Base-by-base conservation (phyloP, 2,797 vertebrate genomes). In the Microtus agrestis region DNA sequence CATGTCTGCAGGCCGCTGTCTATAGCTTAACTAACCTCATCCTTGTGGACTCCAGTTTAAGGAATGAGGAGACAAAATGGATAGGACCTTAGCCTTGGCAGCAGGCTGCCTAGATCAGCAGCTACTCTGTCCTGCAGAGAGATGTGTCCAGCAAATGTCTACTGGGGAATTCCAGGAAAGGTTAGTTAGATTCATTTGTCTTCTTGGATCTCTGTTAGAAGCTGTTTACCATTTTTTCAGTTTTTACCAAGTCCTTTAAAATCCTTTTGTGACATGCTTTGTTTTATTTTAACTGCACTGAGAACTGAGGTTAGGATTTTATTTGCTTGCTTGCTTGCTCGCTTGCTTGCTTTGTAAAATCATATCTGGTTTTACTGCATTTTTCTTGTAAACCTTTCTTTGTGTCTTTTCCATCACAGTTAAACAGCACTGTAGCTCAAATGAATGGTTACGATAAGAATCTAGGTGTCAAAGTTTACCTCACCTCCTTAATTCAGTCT, bases 241-340 rank as follows among this genome's bases (percentile, higher is more conserved):
- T 76, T 91, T 79, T 69, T 37, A 67, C 56, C 12, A 95, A 85
- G 40, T 69, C 73, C 48, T 51, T 93, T 21, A 85, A 17, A 93
- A 76, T 63, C 10, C 14, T 88, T 37, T 91, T 74, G 27, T 91
- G 65, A 73, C 6, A 21, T 23, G 3, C 59, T 85, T 84, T 84
- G 27, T 59, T 69, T 37, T 85, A 21, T 77, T 71, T 90, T 31
- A 48, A 9, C 56, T 86, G 48, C 14, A 84, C 34, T 29, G 27
- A 95, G 19, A 4, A 27, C 73, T 89, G 19, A 37, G 10, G 15
- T 14, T 12, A 29, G 37, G 71, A 21, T 40, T 3, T 14, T 23
- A 17, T 21, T 71, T 71, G 13, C 31, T 37, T 31, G 63, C 9
- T 59, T 56, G 48, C 0, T 51, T 51, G 51, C 51, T 54, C 17